phyloP scores from a whole-genome alignment of 2,888 invertebrate species.

The Isoperla grammatica region DNA sequence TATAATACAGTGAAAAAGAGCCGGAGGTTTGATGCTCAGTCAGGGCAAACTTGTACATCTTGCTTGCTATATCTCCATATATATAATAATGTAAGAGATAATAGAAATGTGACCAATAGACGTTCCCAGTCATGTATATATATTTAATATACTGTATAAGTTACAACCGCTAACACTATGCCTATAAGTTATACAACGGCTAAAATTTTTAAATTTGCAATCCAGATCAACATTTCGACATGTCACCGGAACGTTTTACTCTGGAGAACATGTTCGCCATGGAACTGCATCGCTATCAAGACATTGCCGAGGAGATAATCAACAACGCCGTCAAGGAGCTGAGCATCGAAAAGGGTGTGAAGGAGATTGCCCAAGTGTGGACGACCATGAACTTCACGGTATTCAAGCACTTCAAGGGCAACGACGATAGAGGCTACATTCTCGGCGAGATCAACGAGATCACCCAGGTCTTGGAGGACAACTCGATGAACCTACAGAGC shows the following conservation, averaged over 20 bases:
- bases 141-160: too few relatives aligned
- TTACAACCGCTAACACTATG: too few relatives aligned
- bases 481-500: slow-evolving; percentile 83
- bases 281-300: slow-evolving; percentile 81
- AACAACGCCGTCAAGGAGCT: slow-evolving; percentile 85
- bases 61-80: too few relatives aligned
- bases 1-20: too few relatives aligned
- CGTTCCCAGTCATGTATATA: too few relatives aligned
- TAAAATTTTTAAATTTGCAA: too few relatives aligned
- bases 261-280: slow-evolving; percentile 89
- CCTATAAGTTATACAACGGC: too few relatives aligned
- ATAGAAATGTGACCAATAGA: too few relatives aligned
- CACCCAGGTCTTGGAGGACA: slow-evolving; percentile 75
- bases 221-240: slow-evolving; percentile 70
- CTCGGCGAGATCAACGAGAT: slow-evolving; percentile 82
- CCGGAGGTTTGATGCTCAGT: too few relatives aligned
- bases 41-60: too few relatives aligned
- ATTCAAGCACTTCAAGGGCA: slow-evolving; percentile 59
- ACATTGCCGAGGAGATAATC: slow-evolving; percentile 80
- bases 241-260: slow-evolving; percentile 84
- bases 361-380: slow-evolving; percentile 65
- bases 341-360: slow-evolving; percentile 83
- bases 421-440: slow-evolving; percentile 72
- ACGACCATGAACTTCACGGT: slow-evolving; percentile 58
- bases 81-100: too few relatives aligned